Base-by-base conservation (phyloP, 2,113 vertebrate species). In the Campylorhamphus procurvoides region DNA sequence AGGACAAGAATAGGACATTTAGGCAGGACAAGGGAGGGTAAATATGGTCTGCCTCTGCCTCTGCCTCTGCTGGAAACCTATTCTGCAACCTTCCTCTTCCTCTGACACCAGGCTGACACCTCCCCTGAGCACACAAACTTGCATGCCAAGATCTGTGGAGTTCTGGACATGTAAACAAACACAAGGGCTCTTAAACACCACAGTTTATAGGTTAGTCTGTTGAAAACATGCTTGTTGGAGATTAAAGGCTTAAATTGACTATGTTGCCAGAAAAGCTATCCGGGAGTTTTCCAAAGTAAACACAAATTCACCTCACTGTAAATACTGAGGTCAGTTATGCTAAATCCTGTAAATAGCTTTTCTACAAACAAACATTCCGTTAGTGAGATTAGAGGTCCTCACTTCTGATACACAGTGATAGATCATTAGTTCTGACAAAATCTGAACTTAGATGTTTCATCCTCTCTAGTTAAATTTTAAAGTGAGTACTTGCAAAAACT, bases 241-340 rank as follows among this genome's bases (percentile, higher is more conserved):
- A 96, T 98, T 97, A 97, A 97, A 97, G 91, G 80, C 67, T 97
- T 96, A 95, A 81, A 86, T 90, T 96, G 97, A 73, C 93, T 94
- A 39, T 52, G 68, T 19, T 94, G 77, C 91, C 85, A 93, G 89
- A 84, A 88, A 90, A 95, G 42, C 47, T 33, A 85, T 88, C 46
- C 63, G 84, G 74, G 56, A 96, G 74, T 95, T 91, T 97, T 97
- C 91, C 86, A 97, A 98, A 97, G 94, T 81, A 97, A 97, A 91
- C 76, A 93, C 67, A 95, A 97, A 96, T 97, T 97, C 73, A 63
- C 86, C 83, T 94, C 49, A 33, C 86, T 75, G 2, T 96, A 97
- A 98, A 98, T 97, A 93, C 50, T 93, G 92, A 91, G 84, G 92
- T 96, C 96, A 94, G 53, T 97, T 97, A 95, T 96, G 96, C 79